These are phyloP conservation scores for Eudasyphora cyanicolor DNA, from an alignment of 2,888 invertebrate species.

Conservation along the genomic window DNA sequence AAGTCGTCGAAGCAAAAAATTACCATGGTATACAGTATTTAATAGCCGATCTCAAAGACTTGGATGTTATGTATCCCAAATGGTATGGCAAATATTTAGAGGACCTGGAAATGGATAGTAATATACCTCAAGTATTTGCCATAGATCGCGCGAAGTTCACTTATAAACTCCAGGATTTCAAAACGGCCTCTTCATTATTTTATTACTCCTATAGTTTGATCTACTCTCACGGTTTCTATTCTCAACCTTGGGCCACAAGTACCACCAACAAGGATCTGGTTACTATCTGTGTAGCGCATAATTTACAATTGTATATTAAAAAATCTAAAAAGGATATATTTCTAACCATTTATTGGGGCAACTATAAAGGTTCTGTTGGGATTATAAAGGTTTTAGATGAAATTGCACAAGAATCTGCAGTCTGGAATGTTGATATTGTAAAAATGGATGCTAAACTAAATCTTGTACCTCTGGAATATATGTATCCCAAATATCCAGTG, in stretches of 20 bases:
- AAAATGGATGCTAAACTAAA: slow-evolving; percentile 4
- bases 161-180: background rate
- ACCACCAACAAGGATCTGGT: background rate
- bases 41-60: slow-evolving; percentile 50
- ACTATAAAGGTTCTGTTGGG: background rate
- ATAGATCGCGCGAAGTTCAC: slow-evolving; percentile 29
- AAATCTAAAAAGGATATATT: slow-evolving; percentile 4
- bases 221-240: background rate
- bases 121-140: slow-evolving; percentile 35
- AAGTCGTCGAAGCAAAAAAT: slow-evolving; percentile 23
- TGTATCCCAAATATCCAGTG: slow-evolving; percentile 44
- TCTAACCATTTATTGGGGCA: background rate
- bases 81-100: slow-evolving; percentile 25
- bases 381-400: background rate
- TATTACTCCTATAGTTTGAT: background rate
- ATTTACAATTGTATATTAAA: background rate
- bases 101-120: background rate
- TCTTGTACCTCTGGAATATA: slow-evolving; percentile 42
- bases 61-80: slow-evolving; percentile 48
- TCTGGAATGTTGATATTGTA: background rate
- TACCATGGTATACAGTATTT: slow-evolving; percentile 33
- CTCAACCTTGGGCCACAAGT: background rate
- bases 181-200: background rate
- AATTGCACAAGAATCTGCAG: background rate
- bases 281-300: background rate